These are phyloP conservation scores for Epinotia brunnichana DNA, from an alignment of 2,888 invertebrate genomes.

Conservation along the genomic window DNA sequence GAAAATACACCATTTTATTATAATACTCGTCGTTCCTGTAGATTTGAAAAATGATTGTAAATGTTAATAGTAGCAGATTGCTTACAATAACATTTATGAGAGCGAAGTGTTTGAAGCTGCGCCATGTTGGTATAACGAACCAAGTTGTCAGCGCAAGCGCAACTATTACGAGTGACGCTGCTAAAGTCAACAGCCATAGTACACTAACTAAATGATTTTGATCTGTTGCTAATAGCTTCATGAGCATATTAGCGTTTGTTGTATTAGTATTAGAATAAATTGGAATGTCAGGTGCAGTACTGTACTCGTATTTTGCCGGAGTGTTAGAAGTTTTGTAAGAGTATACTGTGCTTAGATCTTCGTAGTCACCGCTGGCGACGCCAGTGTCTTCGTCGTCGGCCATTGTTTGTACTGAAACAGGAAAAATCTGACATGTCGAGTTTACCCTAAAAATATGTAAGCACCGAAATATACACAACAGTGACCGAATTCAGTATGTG, in stretches of 20 bases:
- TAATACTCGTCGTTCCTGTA: background rate
- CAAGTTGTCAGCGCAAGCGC: slow-evolving; percentile 11
- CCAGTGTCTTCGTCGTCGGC: slow-evolving; percentile 9
- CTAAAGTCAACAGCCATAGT: background rate
- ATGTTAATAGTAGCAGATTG: background rate
- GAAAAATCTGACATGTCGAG: background rate
- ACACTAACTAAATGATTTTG: background rate
- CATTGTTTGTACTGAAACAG: background rate
- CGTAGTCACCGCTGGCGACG: slow-evolving; percentile 8
- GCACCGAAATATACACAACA: background rate
- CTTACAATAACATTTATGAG: slow-evolving; percentile 17
- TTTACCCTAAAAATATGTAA: background rate
- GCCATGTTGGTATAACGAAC: slow-evolving; percentile 6
- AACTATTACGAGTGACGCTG: background rate
- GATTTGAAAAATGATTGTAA: background rate
- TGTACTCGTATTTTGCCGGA: background rate
- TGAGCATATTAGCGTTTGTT: background rate
- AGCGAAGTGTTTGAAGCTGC: slow-evolving; percentile 1
- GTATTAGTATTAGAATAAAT: background rate
- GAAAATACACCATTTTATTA: background rate
- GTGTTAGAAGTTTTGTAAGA: background rate
- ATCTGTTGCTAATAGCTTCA: background rate
- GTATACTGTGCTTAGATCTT: background rate
- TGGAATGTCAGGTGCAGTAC: background rate
- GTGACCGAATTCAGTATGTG: too few relatives aligned